Evolutionary conservation across 1,140 invertebrate species (phyloP), one percentile per base, ranked within the genome.

Genomic region (Ceratitis capitata): DNA sequence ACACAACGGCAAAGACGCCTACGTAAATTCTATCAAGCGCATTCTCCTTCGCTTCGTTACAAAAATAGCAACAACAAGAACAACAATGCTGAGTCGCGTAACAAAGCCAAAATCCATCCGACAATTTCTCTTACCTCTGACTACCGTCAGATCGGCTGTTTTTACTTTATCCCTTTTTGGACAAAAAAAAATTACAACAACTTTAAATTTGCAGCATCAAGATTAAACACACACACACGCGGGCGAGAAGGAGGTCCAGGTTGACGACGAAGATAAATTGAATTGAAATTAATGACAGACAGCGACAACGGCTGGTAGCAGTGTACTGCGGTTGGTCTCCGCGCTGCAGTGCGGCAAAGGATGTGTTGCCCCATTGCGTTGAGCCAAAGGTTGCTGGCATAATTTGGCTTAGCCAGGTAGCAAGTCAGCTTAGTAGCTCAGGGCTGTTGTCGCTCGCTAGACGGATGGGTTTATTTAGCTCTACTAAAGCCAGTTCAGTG

Each of bases 231-330:
- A 39, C n/a, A 47, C 42, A 47, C n/a, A 78, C 69, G n/a, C n/a
- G n/a, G n/a, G n/a, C n/a, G n/a, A n/a, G n/a, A n/a, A n/a, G n/a
- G n/a, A n/a, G n/a, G n/a, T n/a, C n/a, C n/a, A n/a, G n/a, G n/a
- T n/a, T 32, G 61, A 32, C 51, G n/a, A 64, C 69, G 69, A 78
- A 78, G 69, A 78, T 78, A 78, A 78, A 78, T 78, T 78, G 69
- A 78, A 78, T 78, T 78, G 69, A 45, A 78, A 78, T 78, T 78
- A 78, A 45, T 78, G 69, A 78, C 32, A 78, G 39, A 78, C 69
- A 78, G 69, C 69, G n/a, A 78, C 35, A 47, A 45, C 26, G 69
- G 16, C 69, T 12, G 64, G 5, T 23, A n/a, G 39, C 32, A 7
- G 69, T 9, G 16, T 23, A 39, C 61, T 32, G 61, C 16, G n/a